Evolutionary conservation across 2,888 invertebrate species (phyloP).

Genomic region (Caradrina clavipalpis): DNA sequence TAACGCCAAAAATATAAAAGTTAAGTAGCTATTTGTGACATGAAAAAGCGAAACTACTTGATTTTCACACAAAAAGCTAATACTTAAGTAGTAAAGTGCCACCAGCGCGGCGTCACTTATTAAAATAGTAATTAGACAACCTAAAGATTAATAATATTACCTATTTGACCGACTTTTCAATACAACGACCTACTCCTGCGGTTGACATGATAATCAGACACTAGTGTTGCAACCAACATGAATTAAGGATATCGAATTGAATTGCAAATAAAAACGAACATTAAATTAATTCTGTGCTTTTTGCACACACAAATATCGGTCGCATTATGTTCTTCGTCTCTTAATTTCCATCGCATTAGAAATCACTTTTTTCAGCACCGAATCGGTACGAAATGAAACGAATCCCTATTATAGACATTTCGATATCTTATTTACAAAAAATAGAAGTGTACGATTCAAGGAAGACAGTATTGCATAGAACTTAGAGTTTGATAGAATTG

Average conservation of each 20-base stretch:
- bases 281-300: conserved; percentile 60
- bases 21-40: conserved; percentile 6
- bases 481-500: neutral
- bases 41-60: conserved; percentile 5
- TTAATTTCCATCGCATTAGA: conserved; percentile 57
- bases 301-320: conserved; percentile 50
- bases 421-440: neutral
- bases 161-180: conserved; percentile 50
- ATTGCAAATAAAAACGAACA: conserved; percentile 61
- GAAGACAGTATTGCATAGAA: neutral
- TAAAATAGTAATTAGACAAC: conserved; percentile 23
- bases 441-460: conserved; percentile 3
- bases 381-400: conserved; percentile 28
- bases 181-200: conserved; percentile 49
- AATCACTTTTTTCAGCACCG: conserved; percentile 53
- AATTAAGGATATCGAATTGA: conserved; percentile 65
- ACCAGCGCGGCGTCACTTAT: conserved; percentile 5
- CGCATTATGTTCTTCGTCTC: conserved; percentile 54
- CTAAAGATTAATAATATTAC: conserved; percentile 21
- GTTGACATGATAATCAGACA: conserved; percentile 60
- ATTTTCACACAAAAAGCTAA: conserved; percentile 14
- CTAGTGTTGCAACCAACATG: conserved; percentile 62
- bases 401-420: conserved; percentile 11
- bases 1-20: conserved; percentile 18
- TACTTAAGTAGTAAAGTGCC: neutral